Percentiles rank a stretch among this genome's conserved stretches.
These are phyloP conservation scores for Musca domestica DNA, from an alignment of 1,140 invertebrate genomes.

Conservation along the genomic window DNA sequence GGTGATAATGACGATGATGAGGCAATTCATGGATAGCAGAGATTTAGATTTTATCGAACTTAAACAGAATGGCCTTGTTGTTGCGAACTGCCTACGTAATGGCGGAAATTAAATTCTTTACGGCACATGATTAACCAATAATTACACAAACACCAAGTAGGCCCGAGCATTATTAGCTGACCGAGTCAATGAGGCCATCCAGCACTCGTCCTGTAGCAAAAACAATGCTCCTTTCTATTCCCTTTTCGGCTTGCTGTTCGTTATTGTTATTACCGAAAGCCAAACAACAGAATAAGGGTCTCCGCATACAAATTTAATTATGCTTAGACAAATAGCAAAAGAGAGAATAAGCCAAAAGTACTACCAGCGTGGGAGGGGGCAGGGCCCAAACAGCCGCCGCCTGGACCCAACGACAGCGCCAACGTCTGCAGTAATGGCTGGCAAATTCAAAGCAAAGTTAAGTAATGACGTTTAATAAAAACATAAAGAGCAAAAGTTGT, in stretches of 20 bases:
- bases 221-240: not conserved
- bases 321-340: conserved; percentile 13
- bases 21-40: too few relatives aligned
- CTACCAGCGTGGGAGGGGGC: not conserved
- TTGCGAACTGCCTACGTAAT: not conserved
- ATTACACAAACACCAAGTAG: not conserved
- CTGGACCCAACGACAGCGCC: not conserved
- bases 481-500: conserved; percentile 15
- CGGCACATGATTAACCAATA: conserved; percentile 16
- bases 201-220: not conserved
- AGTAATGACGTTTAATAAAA: conserved; percentile 7
- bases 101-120: not conserved
- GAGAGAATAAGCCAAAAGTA: not conserved
- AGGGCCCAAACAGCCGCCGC: not conserved
- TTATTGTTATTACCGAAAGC: not conserved
- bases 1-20: too few relatives aligned
- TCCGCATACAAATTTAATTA: conserved; percentile 14
- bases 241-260: not conserved
- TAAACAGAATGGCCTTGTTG: not conserved
- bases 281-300: not conserved
- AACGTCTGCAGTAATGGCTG: too few relatives aligned
- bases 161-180: too few relatives aligned
- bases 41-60: too few relatives aligned
- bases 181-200: not conserved
- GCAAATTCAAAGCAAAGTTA: not conserved